Evolutionary conservation across 2,888 invertebrate species (phyloP), one percentile per base, ranked within the genome.

Genomic region (Neoitamus cyanurus): DNA sequence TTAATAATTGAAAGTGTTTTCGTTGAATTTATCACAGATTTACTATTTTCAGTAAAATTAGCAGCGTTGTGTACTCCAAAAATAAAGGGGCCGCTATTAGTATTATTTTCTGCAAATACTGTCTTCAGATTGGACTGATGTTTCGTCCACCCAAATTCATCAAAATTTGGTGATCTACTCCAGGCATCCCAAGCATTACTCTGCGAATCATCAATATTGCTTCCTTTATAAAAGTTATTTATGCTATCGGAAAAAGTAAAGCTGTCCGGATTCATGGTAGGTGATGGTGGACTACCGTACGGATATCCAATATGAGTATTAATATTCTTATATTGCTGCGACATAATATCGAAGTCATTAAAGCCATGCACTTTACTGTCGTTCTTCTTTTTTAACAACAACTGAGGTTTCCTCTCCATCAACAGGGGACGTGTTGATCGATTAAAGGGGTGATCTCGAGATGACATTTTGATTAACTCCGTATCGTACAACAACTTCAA

Each of bases 1-100:
- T 46, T 77, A 28, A 75, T 83, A 15, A 87, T 86, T 78, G 88
- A 87, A 85, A 88, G 88, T 87, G 87, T 85, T 83, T 84, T 87
- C 73, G 86, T 86, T 46, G 78, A 85, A 86, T 87, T 87, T 88
- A 89, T 89, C 89, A 89, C 89, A 89, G 89, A 85, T 85, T 87
- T 87, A 83, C 87, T 88, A 86, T 88, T 88, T 85, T 87, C 87
- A 80, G 88, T 87, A 86, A 87, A 88, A 13, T 69, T 72, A 58
- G 25, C 20, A 11, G 73, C 48, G 11, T 72, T 72, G 89, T 94
- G 93, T 85, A 93, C 92, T 87, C 94, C 94, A 89, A 94, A 94
- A 88, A 94, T 94, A 90, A 93, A 94, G 88, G 94, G 94, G 42
- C 94, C 94, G 88, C 87, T 86, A 5, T 20, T 68, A n/a, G 6